A percentile compares a stretch with the other conserved stretches of the same genome.
Evolutionary conservation across 2,888 invertebrate genomes (phyloP).

Genomic region (Fissipunctia ypsillon): DNA sequence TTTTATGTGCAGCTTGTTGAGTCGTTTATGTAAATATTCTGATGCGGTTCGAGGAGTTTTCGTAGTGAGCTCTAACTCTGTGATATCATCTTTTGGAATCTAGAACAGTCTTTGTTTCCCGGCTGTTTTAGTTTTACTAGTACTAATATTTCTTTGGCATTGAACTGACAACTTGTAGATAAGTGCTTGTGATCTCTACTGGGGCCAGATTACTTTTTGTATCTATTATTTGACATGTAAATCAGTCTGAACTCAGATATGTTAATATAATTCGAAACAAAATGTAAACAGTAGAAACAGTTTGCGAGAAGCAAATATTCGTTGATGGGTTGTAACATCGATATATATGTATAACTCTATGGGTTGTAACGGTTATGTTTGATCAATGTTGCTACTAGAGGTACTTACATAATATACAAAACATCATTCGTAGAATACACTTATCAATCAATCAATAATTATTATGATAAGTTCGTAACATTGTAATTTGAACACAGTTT

Average conservation of each 20-base stretch:
- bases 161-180: constrained; percentile 44
- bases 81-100: constrained; percentile 32
- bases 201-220: constrained; percentile 7
- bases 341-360: too few relatives aligned
- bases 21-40: constrained; percentile 26
- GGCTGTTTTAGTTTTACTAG: constrained; percentile 7
- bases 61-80: neutral
- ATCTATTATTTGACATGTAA: constrained; percentile 50
- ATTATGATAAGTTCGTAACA: constrained; percentile 3
- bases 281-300: constrained; percentile 38
- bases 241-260: constrained; percentile 47
- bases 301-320: constrained; percentile 32
- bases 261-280: constrained; percentile 43
- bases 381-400: constrained; percentile 57
- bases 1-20: constrained; percentile 18
- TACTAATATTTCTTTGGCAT: constrained; percentile 47
- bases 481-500: constrained; percentile 17
- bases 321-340: constrained; percentile 30
- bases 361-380: constrained; percentile 50
- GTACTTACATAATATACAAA: constrained; percentile 46
- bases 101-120: constrained; percentile 33
- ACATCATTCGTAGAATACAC: constrained; percentile 26
- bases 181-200: constrained; percentile 19
- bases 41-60: constrained; percentile 21
- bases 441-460: constrained; percentile 27